Evolutionary conservation across 2,113 vertebrate genomes (phyloP).

Genomic region (Nothocercus nigrocapillus): DNA sequence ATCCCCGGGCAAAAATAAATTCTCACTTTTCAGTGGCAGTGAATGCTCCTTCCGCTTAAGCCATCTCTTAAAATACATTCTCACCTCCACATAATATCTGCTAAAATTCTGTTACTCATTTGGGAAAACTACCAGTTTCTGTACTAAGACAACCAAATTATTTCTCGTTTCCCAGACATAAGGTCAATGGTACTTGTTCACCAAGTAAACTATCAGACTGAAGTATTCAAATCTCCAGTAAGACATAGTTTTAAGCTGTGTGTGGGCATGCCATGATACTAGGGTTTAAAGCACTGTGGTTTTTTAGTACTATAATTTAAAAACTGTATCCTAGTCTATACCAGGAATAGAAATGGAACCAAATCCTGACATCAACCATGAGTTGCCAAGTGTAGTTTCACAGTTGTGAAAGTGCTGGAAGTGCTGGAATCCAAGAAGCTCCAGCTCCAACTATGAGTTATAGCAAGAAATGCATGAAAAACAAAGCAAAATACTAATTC

Average conservation of each 20-base stretch:
- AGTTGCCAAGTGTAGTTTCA: not conserved
- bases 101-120: not conserved
- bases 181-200: not conserved
- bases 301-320: not conserved
- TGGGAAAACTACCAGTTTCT: not conserved
- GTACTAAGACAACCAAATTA: not conserved
- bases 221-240: not conserved
- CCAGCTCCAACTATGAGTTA: conserved; percentile 12
- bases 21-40: not conserved
- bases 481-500: not conserved
- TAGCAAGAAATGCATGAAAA: not conserved
- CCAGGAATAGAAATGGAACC: conserved; percentile 7
- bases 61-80: not conserved
- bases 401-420: not conserved
- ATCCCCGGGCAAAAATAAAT: not conserved
- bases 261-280: accelerated
- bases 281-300: not conserved
- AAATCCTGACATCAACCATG: conserved; percentile 56
- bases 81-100: not conserved
- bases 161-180: not conserved
- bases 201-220: not conserved
- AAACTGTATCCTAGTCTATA: not conserved
- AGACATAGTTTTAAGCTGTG: not conserved
- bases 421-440: conserved; percentile 2
- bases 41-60: not conserved